Evolutionary conservation across 2,113 vertebrate species (phyloP).

Genomic region (Perognathus longimembris): DNA sequence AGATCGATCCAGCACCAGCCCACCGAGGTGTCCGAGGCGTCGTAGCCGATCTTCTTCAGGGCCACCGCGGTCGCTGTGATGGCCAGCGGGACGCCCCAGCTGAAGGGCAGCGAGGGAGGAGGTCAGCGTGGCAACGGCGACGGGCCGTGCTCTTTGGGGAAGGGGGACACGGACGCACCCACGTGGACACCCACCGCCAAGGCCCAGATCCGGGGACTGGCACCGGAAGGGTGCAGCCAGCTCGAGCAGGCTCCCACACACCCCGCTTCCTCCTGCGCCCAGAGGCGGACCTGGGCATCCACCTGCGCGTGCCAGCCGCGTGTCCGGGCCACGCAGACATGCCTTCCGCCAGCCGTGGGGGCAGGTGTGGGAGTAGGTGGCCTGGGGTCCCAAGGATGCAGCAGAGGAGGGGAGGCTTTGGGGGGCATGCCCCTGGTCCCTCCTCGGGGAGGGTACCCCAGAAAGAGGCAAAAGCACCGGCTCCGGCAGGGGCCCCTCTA

Average conservation of each 20-base stretch:
- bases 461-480: not conserved
- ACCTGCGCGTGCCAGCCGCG: accelerated
- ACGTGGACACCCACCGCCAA: too few species aligned
- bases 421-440: too few species aligned
- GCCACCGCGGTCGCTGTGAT: conserved; percentile 91
- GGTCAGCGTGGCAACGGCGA: not conserved
- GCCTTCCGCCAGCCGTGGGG: not conserved
- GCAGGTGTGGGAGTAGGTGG: not conserved
- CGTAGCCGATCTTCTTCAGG: conserved; percentile 95
- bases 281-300: not conserved
- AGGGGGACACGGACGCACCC: too few species aligned
- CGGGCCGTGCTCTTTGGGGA: accelerated
- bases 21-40: conserved; percentile 96
- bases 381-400: too few species aligned
- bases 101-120: conserved; percentile 64
- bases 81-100: conserved; percentile 94
- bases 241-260: not conserved
- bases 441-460: too few species aligned
- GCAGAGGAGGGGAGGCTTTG: too few species aligned
- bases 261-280: too few species aligned
- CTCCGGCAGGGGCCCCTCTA: too few species aligned
- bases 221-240: accelerated
- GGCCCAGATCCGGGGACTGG: not conserved
- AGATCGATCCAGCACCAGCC: conserved; percentile 98
- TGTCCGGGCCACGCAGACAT: not conserved